phyloP scores from a whole-genome alignment of 2,113 vertebrate genomes.

The Taurulus bubalis region DNA sequence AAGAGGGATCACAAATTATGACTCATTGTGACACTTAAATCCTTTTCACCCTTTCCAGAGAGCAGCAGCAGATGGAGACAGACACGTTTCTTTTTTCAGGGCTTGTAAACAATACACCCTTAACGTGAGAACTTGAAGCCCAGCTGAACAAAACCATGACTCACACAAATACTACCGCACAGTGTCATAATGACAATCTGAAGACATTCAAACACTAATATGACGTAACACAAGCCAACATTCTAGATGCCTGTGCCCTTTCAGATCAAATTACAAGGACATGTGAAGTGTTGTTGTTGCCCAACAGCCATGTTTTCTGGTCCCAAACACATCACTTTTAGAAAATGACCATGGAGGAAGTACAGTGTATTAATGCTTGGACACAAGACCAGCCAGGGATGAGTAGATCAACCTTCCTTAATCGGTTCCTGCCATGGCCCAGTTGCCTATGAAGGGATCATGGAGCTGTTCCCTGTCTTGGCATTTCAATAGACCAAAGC shows the following conservation, averaged over 20 bases:
- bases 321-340: constrained; percentile 12
- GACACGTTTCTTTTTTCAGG: neutral
- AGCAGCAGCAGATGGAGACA: constrained; percentile 58
- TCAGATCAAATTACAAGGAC: constrained; percentile 4
- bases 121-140: neutral
- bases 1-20: neutral
- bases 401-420: constrained; percentile 48
- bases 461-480: neutral
- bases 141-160: constrained; percentile 28
- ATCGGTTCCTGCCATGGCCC: constrained; percentile 32
- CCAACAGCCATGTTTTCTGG: neutral
- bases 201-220: neutral
- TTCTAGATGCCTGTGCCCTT: neutral
- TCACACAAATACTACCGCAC: neutral
- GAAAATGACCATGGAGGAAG: constrained; percentile 29
- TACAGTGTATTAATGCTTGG: constrained; percentile 39
- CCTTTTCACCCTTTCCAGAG: neutral
- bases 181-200: constrained; percentile 15
- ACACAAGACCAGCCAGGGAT: constrained; percentile 17
- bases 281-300: neutral
- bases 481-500: neutral
- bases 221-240: neutral
- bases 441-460: constrained; percentile 3
- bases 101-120: neutral
- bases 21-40: neutral